Base-by-base conservation (phyloP, 1,140 invertebrate species). In the Acromyrmex echinatior region DNA sequence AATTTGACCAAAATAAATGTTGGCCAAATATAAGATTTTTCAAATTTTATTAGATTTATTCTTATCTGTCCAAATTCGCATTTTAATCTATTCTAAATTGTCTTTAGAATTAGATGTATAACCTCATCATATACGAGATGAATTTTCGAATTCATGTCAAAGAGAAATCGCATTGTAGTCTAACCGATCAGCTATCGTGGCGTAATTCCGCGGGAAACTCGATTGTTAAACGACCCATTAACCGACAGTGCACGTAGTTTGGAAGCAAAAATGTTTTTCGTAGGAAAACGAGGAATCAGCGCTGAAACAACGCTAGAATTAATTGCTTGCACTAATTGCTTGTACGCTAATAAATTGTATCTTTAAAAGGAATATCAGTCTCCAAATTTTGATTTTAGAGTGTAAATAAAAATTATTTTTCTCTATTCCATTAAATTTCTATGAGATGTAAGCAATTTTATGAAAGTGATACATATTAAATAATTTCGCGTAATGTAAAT, bases 111-210 rank as follows among this genome's bases (percentile, higher is more conserved):
- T 51, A 51, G 49, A 51, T 51, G 49, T 49, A 51, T 51, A 10
- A 45, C 3, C 9, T 45, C 39, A 39, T 39, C 39, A 45, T 45
- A 5, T 28, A 45, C 25, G 12, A 28, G 18, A 62, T 74, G 4
- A 74, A 63, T 62, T 84, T 76, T n/a, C 56, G 68, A 82, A 74
- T 74, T 82, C 12, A 35, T 9, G 18, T 56, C 45, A 80, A 74
- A 74, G 56, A 14, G 39, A 84, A 74, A 63, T 73, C 68, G 80
- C 12, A 76, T 74, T 73, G 68, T 45, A 82, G 39, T 74, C 49
- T 60, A 45, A 60, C 25, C 68, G 25, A 49, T 82, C 68, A 74
- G 68, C 68, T 76, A 58, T 60, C 25, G 56, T 18, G 35, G 70
- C 14, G 39, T 74, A 62, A 84, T 76, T 84, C 25, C 39, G 25